Base-by-base conservation (phyloP, 2,888 invertebrate species). In the Acronicta leporina region DNA sequence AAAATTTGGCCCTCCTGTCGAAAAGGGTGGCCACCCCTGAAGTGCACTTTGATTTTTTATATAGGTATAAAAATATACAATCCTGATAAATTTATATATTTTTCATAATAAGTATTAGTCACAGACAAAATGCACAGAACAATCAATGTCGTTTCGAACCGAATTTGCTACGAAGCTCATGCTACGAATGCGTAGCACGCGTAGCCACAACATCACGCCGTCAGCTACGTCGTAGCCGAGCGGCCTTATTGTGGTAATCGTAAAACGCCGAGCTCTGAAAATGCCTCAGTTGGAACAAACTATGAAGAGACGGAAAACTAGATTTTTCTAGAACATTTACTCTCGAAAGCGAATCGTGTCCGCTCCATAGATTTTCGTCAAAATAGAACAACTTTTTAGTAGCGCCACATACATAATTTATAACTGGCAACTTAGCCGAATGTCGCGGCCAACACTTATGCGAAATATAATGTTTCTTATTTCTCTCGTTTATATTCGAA, bases 401-500 rank as follows among this genome's bases (percentile, higher is more conserved):
- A 30, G 41, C 43, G 40, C 27, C 16, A 30, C 49, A 67, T 68
- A 15, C 63, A 68, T 68, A 47, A 67, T 68, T 68, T 68, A 68
- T 68, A 42, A 53, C 38, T 9, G 27, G 51, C 35, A 55, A 62
- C 56, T 35, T 38, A 35, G 46, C 43, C 44, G 35, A 6, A 33
- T 41, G 53, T 68, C 50, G 58, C 16, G 41, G 35, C 35, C 46
- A 47, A 41, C 42, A 46, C 50, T 41, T 35, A 27, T 13, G 46
- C 42, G 52, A 15, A 68, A 57, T 53, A 67, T 40, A 68, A 68
- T 54, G 35, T n/a, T 50, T 44, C 41, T 35, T 50, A 68, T 53
- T 53, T 49, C 63, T 52, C 40, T 53, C 50, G 40, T 50, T 50
- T 35, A 30, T 38, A 9, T 41, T 63, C n/a, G 38, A 38, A 38